A percentile compares a stretch with the other conserved stretches of the same genome.
These are phyloP conservation scores for Drosophila greeni DNA, from an alignment of 2,888 invertebrate genomes.

Conservation along the genomic window DNA sequence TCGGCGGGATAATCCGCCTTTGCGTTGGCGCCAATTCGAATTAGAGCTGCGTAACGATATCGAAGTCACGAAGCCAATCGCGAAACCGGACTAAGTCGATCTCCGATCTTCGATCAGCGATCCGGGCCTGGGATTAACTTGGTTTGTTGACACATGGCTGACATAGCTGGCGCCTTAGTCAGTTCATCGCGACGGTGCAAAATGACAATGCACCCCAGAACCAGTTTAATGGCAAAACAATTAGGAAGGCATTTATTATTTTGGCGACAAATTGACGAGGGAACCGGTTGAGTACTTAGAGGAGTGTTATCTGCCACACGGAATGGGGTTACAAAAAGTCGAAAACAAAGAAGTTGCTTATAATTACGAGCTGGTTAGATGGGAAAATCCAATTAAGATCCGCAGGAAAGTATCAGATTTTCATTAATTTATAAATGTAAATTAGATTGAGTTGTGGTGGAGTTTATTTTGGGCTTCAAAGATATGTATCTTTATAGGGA, in stretches of 20 bases:
- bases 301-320: slow-evolving; percentile 28
- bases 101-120: slow-evolving; percentile 17
- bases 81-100: slow-evolving; percentile 58
- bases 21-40: slow-evolving; percentile 57
- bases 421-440: neutral
- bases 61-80: slow-evolving; percentile 27
- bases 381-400: slow-evolving; percentile 34
- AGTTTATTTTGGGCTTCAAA: too few species aligned
- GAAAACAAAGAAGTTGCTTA: slow-evolving; percentile 14
- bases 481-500: too few species aligned
- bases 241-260: slow-evolving; percentile 59
- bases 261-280: slow-evolving; percentile 53
- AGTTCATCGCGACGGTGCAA: slow-evolving; percentile 29
- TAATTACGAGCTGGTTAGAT: slow-evolving; percentile 34
- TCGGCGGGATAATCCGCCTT: slow-evolving; percentile 30
- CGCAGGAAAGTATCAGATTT: slow-evolving; percentile 7
- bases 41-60: slow-evolving; percentile 50
- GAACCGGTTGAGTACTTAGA: slow-evolving; percentile 39
- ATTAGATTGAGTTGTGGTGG: neutral
- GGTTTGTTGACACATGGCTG: slow-evolving; percentile 44
- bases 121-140: slow-evolving; percentile 39
- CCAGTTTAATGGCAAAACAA: slow-evolving; percentile 62
- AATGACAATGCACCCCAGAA: slow-evolving; percentile 59
- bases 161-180: slow-evolving; percentile 61
- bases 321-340: slow-evolving; percentile 33